Percentiles rank a stretch among this genome's conserved stretches.
Conservation (phyloP, 2,113 vertebrate genomes). For the Emydura subglobosa region DNA sequence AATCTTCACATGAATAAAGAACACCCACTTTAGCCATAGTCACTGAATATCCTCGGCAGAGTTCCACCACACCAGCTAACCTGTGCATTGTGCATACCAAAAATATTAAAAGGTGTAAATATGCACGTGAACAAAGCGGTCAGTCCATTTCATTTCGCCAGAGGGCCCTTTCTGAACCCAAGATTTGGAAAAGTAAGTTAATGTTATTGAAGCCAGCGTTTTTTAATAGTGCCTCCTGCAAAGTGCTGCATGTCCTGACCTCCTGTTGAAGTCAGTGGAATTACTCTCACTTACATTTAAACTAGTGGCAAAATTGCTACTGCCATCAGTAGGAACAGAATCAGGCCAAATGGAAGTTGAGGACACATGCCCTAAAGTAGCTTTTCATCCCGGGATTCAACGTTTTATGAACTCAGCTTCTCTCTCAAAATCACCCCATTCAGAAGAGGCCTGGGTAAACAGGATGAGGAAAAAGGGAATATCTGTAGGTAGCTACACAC, state of each 20-base stretch:
- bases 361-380: neutral
- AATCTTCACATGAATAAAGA: neutral
- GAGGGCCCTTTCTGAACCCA: neutral
- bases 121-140: neutral
- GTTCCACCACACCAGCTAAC: neutral
- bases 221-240: neutral
- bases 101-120: rapidly evolving
- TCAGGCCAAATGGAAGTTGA: neutral
- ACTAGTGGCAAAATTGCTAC: neutral
- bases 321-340: neutral
- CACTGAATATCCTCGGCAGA: neutral
- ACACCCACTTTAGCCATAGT: neutral
- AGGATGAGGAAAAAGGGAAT: neutral
- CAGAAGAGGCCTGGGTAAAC: neutral
- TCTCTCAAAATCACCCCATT: neutral
- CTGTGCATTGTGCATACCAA: rapidly evolving
- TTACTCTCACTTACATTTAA: neutral
- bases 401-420: neutral
- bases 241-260: rapidly evolving
- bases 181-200: neutral
- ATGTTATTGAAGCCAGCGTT: neutral
- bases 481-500: neutral
- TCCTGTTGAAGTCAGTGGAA: neutral
- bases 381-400: neutral
- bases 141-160: neutral